Percentiles rank a stretch among this genome's conserved stretches.
phyloP scores from a whole-genome alignment of 2,797 vertebrate species.

The Poecilia velifera region DNA sequence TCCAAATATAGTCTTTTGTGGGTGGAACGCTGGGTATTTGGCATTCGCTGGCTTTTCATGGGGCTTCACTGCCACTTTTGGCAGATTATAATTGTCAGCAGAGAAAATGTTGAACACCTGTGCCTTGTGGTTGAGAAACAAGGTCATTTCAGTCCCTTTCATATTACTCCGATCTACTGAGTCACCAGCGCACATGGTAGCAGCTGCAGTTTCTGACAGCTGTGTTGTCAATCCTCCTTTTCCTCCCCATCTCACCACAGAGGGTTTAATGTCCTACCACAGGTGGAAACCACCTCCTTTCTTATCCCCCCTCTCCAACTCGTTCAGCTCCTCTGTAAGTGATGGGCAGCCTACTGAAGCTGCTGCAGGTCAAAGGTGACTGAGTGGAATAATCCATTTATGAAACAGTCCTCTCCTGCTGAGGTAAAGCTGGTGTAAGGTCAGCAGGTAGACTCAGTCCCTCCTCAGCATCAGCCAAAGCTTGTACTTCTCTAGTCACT shows the following conservation, averaged over 20 bases:
- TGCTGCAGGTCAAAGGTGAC: slow-evolving; percentile 73
- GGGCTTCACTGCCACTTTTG: slow-evolving; percentile 41
- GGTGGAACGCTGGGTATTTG: slow-evolving; percentile 38
- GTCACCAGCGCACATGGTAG: slow-evolving; percentile 24
- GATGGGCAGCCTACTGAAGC: slow-evolving; percentile 67
- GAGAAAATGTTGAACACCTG: slow-evolving; percentile 41
- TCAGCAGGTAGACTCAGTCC: slow-evolving; percentile 65
- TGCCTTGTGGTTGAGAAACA: slow-evolving; percentile 52
- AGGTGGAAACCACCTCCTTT: slow-evolving; percentile 55
- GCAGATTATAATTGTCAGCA: slow-evolving; percentile 61
- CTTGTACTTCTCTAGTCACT: slow-evolving; percentile 72
- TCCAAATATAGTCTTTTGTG: slow-evolving; percentile 37
- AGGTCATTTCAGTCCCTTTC: slow-evolving; percentile 44
- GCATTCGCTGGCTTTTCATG: slow-evolving; percentile 34
- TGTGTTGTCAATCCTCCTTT: slow-evolving; percentile 29
- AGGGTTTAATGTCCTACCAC: slow-evolving; percentile 57
- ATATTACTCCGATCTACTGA: slow-evolving; percentile 47
- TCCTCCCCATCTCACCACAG: slow-evolving; percentile 22
- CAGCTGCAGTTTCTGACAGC: slow-evolving; percentile 27
- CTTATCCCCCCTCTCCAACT: slow-evolving; percentile 48
- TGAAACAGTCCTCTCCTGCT: slow-evolving; percentile 65
- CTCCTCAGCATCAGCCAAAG: slow-evolving; percentile 56
- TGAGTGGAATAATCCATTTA: slow-evolving; percentile 75
- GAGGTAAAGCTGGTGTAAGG: slow-evolving; percentile 64
- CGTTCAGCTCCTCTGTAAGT: slow-evolving; percentile 55